A percentile compares a stretch with the other conserved stretches of the same genome.
Evolutionary conservation across 2,797 vertebrate species (phyloP).

Genomic region (Erethizon dorsatum): DNA sequence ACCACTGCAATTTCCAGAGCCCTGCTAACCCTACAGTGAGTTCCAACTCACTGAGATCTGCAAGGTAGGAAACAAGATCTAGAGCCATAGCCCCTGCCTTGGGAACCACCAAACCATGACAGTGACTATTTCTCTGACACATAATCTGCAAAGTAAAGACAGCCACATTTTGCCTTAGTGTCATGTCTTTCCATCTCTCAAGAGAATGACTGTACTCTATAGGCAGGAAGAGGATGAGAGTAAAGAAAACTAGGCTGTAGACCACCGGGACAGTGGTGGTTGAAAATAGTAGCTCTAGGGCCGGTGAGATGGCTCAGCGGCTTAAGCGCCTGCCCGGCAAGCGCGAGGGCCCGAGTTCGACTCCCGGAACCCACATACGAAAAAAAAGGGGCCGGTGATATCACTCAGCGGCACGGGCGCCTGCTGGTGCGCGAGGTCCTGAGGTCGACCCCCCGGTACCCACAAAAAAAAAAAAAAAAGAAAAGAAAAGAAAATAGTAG

Average conservation of each 20-base stretch:
- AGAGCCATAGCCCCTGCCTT: neutral
- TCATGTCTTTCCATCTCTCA: neutral
- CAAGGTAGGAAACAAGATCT: constrained; percentile 9
- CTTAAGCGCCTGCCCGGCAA: too few species aligned
- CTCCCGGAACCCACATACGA: too few species aligned
- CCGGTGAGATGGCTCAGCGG: too few species aligned
- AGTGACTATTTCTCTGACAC: constrained; percentile 43
- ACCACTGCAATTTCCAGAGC: constrained; percentile 34
- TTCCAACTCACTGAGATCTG: constrained; percentile 7
- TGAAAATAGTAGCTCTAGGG: neutral
- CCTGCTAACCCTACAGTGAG: neutral
- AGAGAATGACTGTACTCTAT: constrained; percentile 28
- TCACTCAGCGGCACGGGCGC: too few species aligned
- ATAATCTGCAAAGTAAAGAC: constrained; percentile 3
- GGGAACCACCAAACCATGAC: neutral
- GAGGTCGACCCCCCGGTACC: too few species aligned
- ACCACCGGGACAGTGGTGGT: constrained; percentile 2
- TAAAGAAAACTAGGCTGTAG: constrained; percentile 20
- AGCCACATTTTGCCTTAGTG: neutral
- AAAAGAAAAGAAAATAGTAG: neutral
- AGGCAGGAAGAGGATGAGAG: neutral
- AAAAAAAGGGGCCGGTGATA: too few species aligned
- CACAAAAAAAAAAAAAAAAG: too few species aligned
- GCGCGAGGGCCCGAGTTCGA: too few species aligned
- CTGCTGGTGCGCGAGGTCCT: too few species aligned